Conservation (phyloP, 2,113 vertebrate species). For the Podarcis cretensis region DNA sequence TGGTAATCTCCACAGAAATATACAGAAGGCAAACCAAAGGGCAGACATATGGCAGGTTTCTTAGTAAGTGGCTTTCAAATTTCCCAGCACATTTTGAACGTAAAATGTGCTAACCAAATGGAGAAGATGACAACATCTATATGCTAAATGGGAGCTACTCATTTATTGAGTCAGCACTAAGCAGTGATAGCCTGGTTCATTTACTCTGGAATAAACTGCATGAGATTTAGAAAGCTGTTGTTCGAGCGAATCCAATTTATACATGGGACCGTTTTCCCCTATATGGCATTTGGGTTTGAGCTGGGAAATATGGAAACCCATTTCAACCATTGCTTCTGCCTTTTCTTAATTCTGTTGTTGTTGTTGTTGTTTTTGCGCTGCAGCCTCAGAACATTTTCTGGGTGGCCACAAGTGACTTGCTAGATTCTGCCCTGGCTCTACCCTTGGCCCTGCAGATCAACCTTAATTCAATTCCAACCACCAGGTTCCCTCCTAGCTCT, state of each 20-base stretch:
- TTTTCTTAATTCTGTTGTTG: neutral
- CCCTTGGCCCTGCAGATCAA: neutral
- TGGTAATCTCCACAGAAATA: neutral
- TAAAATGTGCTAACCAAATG: neutral
- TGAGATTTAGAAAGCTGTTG: neutral
- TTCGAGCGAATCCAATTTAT: neutral
- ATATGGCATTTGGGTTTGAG: neutral
- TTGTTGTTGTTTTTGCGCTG: neutral
- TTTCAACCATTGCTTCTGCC: neutral
- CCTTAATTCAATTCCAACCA: neutral
- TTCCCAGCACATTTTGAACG: neutral
- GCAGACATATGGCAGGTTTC: neutral
- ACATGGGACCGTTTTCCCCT: neutral
- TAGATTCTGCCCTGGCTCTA: neutral
- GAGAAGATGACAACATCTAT: neutral
- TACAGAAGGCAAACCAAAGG: neutral
- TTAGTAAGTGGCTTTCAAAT: neutral
- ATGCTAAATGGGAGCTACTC: neutral
- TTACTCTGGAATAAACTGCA: neutral
- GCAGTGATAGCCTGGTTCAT: neutral
- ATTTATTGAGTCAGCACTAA: neutral
- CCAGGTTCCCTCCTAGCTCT: no score
- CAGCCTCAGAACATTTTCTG: neutral
- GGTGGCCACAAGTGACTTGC: no score
- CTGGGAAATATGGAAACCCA: neutral